Conservation (phyloP, 2,888 invertebrate genomes). For the Mongoloraphidia duomilia region DNA sequence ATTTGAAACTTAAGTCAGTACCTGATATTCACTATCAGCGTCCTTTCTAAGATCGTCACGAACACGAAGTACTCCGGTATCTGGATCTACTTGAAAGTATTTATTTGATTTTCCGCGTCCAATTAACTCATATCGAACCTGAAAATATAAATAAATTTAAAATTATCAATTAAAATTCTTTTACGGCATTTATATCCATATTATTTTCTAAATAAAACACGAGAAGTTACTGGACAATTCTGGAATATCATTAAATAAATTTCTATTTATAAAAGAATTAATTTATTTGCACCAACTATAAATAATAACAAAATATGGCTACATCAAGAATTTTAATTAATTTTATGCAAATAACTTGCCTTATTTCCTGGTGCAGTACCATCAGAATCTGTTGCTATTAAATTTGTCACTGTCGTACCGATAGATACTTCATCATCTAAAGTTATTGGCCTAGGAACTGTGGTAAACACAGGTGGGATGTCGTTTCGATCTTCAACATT, state of each 20-base stretch:
- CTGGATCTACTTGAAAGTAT: slow-evolving; percentile 79
- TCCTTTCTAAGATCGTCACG: slow-evolving; percentile 76
- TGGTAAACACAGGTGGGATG: slow-evolving; percentile 73
- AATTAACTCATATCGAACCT: slow-evolving; percentile 60
- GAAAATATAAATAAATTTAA: slow-evolving; percentile 7
- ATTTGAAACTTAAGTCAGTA: slow-evolving; percentile 21
- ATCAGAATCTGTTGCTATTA: slow-evolving; percentile 70
- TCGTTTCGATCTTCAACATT: slow-evolving; percentile 77
- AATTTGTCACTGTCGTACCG: slow-evolving; percentile 63
- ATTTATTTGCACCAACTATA: slow-evolving; percentile 1
- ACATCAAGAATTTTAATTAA: not conserved
- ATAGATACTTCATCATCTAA: slow-evolving; percentile 72
- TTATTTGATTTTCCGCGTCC: slow-evolving; percentile 68
- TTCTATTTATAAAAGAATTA: not conserved
- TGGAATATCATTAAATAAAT: not conserved
- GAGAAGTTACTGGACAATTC: no score
- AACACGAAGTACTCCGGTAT: slow-evolving; percentile 65
- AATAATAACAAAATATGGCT: not conserved
- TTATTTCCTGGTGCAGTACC: slow-evolving; percentile 75
- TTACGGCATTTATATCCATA: not conserved
- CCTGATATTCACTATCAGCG: slow-evolving; percentile 75
- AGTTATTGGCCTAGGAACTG: slow-evolving; percentile 67
- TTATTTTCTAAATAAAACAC: no score
- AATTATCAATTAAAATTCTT: not conserved
- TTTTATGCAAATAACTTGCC: slow-evolving; percentile 24